Evolutionary conservation across 2,888 invertebrate species (phyloP), one percentile per base, ranked within the genome.

Genomic region (Lepidochrysops patricia): DNA sequence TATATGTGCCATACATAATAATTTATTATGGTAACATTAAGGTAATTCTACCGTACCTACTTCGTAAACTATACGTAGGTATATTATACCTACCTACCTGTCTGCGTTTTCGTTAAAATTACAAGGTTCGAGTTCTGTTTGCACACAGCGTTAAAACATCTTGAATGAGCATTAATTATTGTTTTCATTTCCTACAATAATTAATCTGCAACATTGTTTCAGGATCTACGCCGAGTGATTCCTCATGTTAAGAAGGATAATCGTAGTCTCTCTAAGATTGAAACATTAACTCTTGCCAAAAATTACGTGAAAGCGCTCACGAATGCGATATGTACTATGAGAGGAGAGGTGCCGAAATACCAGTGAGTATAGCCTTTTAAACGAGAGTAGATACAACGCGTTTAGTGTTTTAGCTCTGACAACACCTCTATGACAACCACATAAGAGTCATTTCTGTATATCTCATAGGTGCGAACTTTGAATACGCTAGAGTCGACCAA

Each of bases 301-400:
- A 96, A 96, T 84, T 97, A 96, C 80, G 96, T 97, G 63, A 96
- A 95, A 89, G 96, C 96, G 12, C 89, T 97, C 64, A 96, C 96
- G 26, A 96, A 96, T 79, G 94, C 95, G 66, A 95, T 96, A 70
- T 94, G 95, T 79, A 93, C 93, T 60, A 94, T 95, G 91, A 90
- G 95, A 60, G 94, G 93, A 23, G 94, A 94, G 71, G 89, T 76
- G 37, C 77, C 80, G 60, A 79, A 79, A 64, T 90, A 89, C 69
- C 78, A 77, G 89, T 90, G 72, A 83, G 88, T 82, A 65, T 59
- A 26, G 15, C 4, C n/a, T n/a, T n/a, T n/a, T n/a, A n/a, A n/a
- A n/a, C n/a, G n/a, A n/a, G n/a, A n/a, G n/a, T n/a, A n/a, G n/a
- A n/a, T n/a, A n/a, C n/a, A n/a, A n/a, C n/a, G n/a, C n/a, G n/a